A percentile compares a stretch with the other conserved stretches of the same genome.
These are phyloP conservation scores for Limanda limanda DNA, from an alignment of 2,113 vertebrate species.

Conservation along the genomic window DNA sequence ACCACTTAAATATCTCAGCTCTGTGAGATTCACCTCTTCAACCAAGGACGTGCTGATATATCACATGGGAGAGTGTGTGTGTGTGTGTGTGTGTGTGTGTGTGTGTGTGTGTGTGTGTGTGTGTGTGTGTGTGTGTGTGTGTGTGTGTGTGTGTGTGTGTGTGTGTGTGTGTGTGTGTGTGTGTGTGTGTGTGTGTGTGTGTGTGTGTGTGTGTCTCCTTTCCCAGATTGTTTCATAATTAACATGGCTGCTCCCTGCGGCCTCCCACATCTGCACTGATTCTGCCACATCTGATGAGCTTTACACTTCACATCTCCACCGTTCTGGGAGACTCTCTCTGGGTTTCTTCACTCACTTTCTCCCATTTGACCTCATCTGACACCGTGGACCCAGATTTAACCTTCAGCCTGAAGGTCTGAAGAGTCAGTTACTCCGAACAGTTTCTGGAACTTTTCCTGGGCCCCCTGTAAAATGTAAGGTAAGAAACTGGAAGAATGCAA, in stretches of 20 bases:
- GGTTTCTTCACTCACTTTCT: not conserved
- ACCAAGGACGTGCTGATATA: not conserved
- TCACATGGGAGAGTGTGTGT: not conserved
- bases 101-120: not conserved
- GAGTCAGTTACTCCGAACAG: too few relatives aligned
- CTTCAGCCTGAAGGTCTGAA: too few relatives aligned
- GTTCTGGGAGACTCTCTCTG: not conserved
- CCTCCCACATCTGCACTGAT: conserved; percentile 57
- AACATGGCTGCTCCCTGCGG: conserved; percentile 40
- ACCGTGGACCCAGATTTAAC: too few relatives aligned
- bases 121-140: too few relatives aligned
- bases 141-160: too few relatives aligned
- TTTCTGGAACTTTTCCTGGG: too few relatives aligned
- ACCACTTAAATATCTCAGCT: too few relatives aligned
- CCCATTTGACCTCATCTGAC: too few relatives aligned
- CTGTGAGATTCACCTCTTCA: not conserved
- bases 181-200: not conserved
- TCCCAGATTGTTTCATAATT: conserved; percentile 61
- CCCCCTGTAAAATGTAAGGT: too few relatives aligned
- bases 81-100: not conserved
- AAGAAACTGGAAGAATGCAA: too few relatives aligned
- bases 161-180: not conserved
- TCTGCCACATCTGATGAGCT: conserved; percentile 61
- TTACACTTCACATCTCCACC: conserved; percentile 31
- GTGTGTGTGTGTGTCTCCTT: not conserved